These are phyloP conservation scores for Chirona hameri DNA, from an alignment of 2,888 invertebrate genomes.

Conservation along the genomic window DNA sequence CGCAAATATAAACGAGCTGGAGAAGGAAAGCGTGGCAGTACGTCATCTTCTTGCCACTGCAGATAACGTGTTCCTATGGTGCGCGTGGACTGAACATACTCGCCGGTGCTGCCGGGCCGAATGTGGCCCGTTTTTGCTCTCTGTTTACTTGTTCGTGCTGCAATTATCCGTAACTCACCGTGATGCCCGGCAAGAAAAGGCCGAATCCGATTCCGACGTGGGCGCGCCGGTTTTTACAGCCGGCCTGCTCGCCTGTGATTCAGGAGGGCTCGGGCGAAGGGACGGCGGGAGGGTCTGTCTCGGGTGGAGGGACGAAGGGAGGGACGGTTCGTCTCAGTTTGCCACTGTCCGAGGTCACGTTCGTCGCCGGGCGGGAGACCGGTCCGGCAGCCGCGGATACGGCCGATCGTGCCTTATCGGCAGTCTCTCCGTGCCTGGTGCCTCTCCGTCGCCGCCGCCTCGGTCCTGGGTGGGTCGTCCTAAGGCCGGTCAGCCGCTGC, in stretches of 20 bases:
- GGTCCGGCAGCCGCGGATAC: background rate
- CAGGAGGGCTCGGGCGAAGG: background rate
- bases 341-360: background rate
- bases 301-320: background rate
- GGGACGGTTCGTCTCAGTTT: background rate
- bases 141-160: slow-evolving; percentile 3
- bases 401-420: too few relatives aligned
- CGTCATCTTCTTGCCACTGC: too few relatives aligned
- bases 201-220: background rate
- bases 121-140: background rate
- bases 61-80: too few relatives aligned
- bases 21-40: too few relatives aligned
- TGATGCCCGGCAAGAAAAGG: background rate
- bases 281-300: background rate
- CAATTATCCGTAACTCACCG: background rate
- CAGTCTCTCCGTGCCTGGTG: too few relatives aligned
- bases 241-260: background rate
- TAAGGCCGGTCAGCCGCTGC: too few relatives aligned
- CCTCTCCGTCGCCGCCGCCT: too few relatives aligned
- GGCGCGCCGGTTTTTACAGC: background rate
- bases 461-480: too few relatives aligned
- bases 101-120: too few relatives aligned
- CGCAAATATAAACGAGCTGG: too few relatives aligned
- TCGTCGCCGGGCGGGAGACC: too few relatives aligned
- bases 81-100: too few relatives aligned